Conservation (phyloP, 2,113 vertebrate genomes). For the Mobula hypostoma region DNA sequence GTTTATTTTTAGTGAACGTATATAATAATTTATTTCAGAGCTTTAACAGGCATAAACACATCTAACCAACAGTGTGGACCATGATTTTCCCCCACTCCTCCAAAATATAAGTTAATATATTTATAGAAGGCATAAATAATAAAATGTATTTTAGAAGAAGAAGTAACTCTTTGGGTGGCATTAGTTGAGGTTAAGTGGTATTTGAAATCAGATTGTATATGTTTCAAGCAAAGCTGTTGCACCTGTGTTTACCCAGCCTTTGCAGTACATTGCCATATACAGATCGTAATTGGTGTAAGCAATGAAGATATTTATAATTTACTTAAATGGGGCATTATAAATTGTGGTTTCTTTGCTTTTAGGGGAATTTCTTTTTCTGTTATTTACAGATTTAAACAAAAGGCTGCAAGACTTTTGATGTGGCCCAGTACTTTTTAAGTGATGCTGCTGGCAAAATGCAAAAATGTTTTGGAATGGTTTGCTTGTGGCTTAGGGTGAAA, state of each 20-base stretch:
- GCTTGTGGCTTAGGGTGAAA: background rate
- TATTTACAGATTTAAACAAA: background rate
- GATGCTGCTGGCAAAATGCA: background rate
- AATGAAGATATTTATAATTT: background rate
- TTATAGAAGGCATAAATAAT: background rate
- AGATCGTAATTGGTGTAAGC: background rate
- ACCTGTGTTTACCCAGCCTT: background rate
- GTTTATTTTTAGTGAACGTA: background rate
- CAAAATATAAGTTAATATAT: background rate
- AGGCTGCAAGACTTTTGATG: background rate
- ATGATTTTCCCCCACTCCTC: background rate
- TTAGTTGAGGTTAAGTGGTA: background rate
- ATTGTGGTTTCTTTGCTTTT: background rate
- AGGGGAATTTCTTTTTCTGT: background rate
- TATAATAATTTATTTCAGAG: background rate
- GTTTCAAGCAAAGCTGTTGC: background rate
- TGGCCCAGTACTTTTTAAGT: background rate
- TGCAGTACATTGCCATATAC: background rate
- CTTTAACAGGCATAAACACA: background rate
- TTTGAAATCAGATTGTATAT: background rate
- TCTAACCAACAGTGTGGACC: background rate
- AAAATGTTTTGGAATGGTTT: background rate
- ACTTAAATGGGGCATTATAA: background rate
- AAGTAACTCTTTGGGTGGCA: background rate
- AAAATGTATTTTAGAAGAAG: background rate